Evolutionary conservation across 2,797 vertebrate species (phyloP).

Genomic region (Acridotheres tristis): DNA sequence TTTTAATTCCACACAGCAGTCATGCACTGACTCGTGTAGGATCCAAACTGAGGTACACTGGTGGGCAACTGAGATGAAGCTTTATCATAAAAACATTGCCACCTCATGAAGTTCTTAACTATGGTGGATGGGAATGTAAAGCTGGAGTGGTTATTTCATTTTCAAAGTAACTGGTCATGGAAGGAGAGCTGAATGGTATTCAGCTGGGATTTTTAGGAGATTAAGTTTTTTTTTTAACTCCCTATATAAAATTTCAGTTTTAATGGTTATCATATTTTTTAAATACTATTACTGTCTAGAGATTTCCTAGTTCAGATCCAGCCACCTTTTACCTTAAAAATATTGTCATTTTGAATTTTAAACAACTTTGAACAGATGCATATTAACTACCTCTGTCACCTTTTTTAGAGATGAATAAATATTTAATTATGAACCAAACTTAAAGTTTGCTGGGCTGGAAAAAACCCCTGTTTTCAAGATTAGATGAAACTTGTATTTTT

Average conservation of each 20-base stretch:
- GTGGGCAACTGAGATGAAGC: neutral
- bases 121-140: neutral
- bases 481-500: neutral
- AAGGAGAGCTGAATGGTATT: neutral
- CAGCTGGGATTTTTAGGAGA: neutral
- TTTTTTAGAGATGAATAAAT: neutral
- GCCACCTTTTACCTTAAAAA: neutral
- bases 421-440: neutral
- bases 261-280: neutral
- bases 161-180: neutral
- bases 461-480: neutral
- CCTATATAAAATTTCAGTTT: neutral
- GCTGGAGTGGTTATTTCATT: neutral
- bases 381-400: neutral
- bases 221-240: neutral
- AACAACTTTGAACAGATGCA: neutral
- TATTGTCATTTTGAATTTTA: neutral
- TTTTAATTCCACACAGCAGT: neutral
- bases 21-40: rapidly evolving
- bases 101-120: neutral
- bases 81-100: neutral
- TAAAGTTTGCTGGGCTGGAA: neutral
- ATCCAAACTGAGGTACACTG: neutral
- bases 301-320: neutral
- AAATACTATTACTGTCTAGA: neutral